Percentiles rank a stretch among this genome's conserved stretches.
phyloP scores from a whole-genome alignment of 2,113 vertebrate species.

The Thymallus thymallus region DNA sequence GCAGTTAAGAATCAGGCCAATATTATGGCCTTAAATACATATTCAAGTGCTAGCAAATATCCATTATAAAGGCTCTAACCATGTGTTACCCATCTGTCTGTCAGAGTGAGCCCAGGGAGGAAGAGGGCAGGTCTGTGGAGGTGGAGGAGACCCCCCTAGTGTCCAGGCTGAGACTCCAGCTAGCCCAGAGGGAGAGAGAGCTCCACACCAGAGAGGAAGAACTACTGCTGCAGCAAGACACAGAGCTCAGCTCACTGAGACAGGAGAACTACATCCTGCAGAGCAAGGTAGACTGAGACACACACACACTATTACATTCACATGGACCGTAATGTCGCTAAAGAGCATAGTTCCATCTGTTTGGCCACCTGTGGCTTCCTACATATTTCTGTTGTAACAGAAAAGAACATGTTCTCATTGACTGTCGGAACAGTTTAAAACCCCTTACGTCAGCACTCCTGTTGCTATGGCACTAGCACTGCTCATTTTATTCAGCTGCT shows the following conservation, averaged over 20 bases:
- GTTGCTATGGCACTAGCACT: not conserved
- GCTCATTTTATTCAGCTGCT: not conserved
- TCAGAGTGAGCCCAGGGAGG: slow-evolving; percentile 22
- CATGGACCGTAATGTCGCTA: not conserved
- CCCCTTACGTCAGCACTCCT: not conserved
- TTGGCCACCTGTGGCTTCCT: not conserved
- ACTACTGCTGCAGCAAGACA: slow-evolving; percentile 57
- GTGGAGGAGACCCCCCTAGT: slow-evolving; percentile 60
- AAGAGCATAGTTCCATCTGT: not conserved
- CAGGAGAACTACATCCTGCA: slow-evolving; percentile 88
- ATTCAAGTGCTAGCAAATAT: no score
- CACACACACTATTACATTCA: not conserved
- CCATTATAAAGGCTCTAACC: no score
- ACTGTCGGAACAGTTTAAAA: not conserved
- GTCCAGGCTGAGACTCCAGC: slow-evolving; percentile 69
- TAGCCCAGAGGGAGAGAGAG: slow-evolving; percentile 14
- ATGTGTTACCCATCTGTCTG: not conserved
- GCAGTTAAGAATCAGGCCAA: no score
- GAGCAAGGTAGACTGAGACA: slow-evolving; percentile 73
- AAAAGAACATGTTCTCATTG: not conserved
- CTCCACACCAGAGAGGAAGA: slow-evolving; percentile 51
- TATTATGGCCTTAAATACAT: no score
- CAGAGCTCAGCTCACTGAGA: slow-evolving; percentile 71
- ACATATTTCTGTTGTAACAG: no score
- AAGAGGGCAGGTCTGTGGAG: slow-evolving; percentile 60